Conservation (phyloP, 2,113 vertebrate genomes). For the Crotalus horridus region DNA sequence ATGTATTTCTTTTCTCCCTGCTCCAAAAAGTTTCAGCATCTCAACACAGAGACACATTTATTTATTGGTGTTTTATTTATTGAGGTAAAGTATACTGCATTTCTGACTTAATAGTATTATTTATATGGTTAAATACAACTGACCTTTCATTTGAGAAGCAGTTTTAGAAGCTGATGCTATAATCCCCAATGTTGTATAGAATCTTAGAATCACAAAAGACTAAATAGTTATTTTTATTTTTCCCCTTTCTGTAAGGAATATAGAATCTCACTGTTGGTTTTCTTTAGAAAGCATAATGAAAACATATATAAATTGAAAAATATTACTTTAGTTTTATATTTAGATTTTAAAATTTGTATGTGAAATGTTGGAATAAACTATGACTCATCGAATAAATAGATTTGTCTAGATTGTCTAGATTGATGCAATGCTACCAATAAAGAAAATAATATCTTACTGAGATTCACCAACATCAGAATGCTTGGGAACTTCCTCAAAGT, state of each 20-base stretch:
- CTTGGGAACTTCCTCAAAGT: background rate
- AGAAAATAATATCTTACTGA: background rate
- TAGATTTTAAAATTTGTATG: background rate
- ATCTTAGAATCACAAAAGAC: background rate
- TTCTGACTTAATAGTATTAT: background rate
- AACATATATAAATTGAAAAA: background rate
- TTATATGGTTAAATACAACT: background rate
- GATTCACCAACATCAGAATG: background rate
- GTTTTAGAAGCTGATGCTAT: background rate
- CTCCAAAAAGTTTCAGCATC: background rate
- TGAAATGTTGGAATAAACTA: background rate
- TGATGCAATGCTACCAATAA: background rate
- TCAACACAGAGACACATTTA: background rate
- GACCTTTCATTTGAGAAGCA: background rate
- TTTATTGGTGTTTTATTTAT: background rate
- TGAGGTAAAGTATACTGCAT: background rate
- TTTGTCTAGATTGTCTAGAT: background rate
- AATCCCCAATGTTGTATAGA: background rate
- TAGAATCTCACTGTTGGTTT: background rate
- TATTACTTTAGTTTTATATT: background rate
- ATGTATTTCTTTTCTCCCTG: background rate
- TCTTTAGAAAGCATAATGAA: background rate
- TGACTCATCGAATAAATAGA: background rate
- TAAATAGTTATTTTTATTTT: background rate
- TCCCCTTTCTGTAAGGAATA: background rate